Evolutionary conservation across 2,113 vertebrate genomes (phyloP), one percentile per base, ranked within the genome.

Genomic region (Burhinus bistriatus): DNA sequence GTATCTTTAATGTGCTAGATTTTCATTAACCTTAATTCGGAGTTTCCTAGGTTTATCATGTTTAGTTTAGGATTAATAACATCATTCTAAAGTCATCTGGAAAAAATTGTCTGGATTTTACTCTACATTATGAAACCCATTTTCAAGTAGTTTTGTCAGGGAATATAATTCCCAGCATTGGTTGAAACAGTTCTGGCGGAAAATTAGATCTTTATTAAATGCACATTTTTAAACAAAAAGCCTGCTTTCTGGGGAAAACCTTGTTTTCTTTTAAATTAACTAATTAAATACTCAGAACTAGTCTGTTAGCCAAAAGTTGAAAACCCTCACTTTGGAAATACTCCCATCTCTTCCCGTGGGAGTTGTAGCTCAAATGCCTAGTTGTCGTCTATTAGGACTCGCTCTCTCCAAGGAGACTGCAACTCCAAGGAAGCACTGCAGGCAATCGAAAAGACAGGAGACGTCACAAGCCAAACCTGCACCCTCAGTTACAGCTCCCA

Each of bases 121-220:
- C 42, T 90, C 64, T 87, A 89, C 19, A 17, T 94, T 95, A 95
- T 89, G 57, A 95, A 95, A 95, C 89, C 70, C 23, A 66, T 85
- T 90, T 95, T 95, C 73, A 95, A 95, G 89, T 91, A 95, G 89
- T 97, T 97, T 96, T 96, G 93, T 97, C 69, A 89, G 65, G 65
- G 61, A 92, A 77, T 83, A 38, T 85, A 97, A 97, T 94, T 96
- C 89, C 73, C 87, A 94, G 89, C 77, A 91, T 89, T 93, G 77
- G 93, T 87, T 93, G 89, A 95, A 95, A 89, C 65, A 94, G 34
- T 89, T 93, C 91, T 94, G 83, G 81, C 5, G 2, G 87, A 97
- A 97, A 97, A 97, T 96, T 92, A 92, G 64, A 52, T 86, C 83
- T 94, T 96, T 95, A 97, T 96, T 96, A 95, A 95, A 96, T 69